phyloP scores from a whole-genome alignment of 2,113 vertebrate genomes.

The Solea solea region DNA sequence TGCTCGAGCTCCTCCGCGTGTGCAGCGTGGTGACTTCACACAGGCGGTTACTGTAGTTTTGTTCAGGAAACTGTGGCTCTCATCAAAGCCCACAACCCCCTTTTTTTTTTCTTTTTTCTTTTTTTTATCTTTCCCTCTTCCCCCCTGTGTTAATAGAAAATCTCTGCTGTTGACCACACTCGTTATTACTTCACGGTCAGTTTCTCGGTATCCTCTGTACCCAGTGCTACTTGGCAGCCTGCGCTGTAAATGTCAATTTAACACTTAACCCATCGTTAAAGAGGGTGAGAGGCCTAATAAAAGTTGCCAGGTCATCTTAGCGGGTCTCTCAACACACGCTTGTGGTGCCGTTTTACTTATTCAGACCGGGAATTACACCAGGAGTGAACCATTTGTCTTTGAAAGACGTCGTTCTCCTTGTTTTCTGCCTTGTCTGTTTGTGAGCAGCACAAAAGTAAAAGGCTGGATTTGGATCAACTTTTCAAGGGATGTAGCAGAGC shows the following conservation, averaged over 20 bases:
- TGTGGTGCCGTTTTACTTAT: too few species aligned
- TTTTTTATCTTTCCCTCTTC: constrained; percentile 54
- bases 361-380: constrained; percentile 30
- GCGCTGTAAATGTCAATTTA: constrained; percentile 78
- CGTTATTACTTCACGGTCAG: constrained; percentile 69
- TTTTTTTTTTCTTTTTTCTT: too few species aligned
- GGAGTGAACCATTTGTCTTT: neutral
- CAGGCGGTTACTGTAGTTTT: constrained; percentile 24
- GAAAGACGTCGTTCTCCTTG: neutral
- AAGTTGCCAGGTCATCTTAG: constrained; percentile 65
- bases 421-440: too few species aligned
- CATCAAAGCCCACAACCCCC: constrained; percentile 40
- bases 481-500: too few species aligned
- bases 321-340: constrained; percentile 47
- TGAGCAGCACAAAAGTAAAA: too few species aligned
- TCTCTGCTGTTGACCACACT: constrained; percentile 59
- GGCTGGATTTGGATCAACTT: too few species aligned
- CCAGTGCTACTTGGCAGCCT: constrained; percentile 71
- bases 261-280: constrained; percentile 81
- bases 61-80: constrained; percentile 47
- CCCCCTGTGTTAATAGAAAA: constrained; percentile 73
- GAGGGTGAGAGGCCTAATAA: constrained; percentile 69
- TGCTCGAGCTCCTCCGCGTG: constrained; percentile 79
- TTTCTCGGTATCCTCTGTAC: constrained; percentile 62
- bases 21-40: constrained; percentile 26